A percentile compares a stretch with the other conserved stretches of the same genome.
Conservation (phyloP, 2,113 vertebrate genomes). For the Etheostoma cragini region DNA sequence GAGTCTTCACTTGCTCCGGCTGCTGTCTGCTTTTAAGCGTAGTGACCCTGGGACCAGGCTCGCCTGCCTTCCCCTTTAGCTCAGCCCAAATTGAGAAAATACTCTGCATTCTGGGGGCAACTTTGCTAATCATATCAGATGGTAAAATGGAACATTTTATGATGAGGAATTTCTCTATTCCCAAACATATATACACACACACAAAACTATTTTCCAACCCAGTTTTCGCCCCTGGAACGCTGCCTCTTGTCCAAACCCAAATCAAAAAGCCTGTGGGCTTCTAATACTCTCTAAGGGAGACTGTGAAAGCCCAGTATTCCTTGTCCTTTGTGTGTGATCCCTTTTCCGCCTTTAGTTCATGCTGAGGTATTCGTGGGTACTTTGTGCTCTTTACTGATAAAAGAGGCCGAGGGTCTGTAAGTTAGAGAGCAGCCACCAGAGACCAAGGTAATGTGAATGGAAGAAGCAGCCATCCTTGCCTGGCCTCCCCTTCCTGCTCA, state of each 20-base stretch:
- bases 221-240: constrained; percentile 20
- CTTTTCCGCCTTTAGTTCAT: constrained; percentile 24
- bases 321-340: constrained; percentile 43
- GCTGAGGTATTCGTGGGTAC: neutral
- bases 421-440: constrained; percentile 36
- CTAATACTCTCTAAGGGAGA: constrained; percentile 55
- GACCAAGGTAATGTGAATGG: constrained; percentile 55
- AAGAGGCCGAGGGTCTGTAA: constrained; percentile 30
- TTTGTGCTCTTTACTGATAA: constrained; percentile 36
- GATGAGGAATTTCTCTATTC: constrained; percentile 43
- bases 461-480: constrained; percentile 39
- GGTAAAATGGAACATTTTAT: constrained; percentile 35
- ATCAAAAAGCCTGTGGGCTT: constrained; percentile 20
- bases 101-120: constrained; percentile 58
- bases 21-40: constrained; percentile 37
- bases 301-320: constrained; percentile 30
- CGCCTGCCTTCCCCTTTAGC: constrained; percentile 66
- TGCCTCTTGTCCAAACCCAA: constrained; percentile 18
- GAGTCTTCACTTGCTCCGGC: constrained; percentile 18
- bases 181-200: constrained; percentile 29
- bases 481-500: constrained; percentile 46
- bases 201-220: constrained; percentile 42
- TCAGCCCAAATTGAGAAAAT: constrained; percentile 69
- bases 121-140: constrained; percentile 69
- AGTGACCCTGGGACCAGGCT: constrained; percentile 56